phyloP scores from a whole-genome alignment of 2,797 vertebrate genomes.

The Gymnodraco acuticeps region DNA sequence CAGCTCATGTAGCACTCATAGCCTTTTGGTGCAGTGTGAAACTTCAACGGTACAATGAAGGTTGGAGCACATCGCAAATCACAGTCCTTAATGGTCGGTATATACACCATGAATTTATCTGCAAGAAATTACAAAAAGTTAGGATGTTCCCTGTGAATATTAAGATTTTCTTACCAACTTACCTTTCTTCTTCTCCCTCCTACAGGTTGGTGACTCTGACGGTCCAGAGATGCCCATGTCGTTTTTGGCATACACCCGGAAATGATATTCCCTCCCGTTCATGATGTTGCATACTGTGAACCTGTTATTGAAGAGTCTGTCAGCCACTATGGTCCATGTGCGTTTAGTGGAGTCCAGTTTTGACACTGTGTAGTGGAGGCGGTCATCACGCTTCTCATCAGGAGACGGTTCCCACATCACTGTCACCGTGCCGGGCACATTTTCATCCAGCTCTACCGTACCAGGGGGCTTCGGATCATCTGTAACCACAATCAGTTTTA shows the following conservation, averaged over 20 bases:
- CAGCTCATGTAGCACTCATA: slow-evolving; percentile 92
- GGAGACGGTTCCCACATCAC: slow-evolving; percentile 89
- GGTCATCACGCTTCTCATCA: slow-evolving; percentile 85
- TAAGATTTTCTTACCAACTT: neutral
- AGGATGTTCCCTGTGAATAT: neutral
- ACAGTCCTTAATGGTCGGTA: slow-evolving; percentile 69
- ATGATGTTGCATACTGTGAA: slow-evolving; percentile 87
- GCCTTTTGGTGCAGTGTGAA: slow-evolving; percentile 86
- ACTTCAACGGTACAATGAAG: slow-evolving; percentile 87
- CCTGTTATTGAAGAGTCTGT: slow-evolving; percentile 89
- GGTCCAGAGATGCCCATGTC: slow-evolving; percentile 87
- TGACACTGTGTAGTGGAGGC: slow-evolving; percentile 87
- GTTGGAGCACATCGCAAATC: slow-evolving; percentile 82
- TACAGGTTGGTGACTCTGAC: slow-evolving; percentile 90
- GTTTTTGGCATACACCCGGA: slow-evolving; percentile 90
- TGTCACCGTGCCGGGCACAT: slow-evolving; percentile 87
- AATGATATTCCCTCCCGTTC: slow-evolving; percentile 88
- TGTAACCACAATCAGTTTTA: slow-evolving; percentile 60
- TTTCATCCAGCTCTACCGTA: slow-evolving; percentile 85
- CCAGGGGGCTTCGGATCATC: slow-evolving; percentile 89
- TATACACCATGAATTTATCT: slow-evolving; percentile 80
- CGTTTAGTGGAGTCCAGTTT: slow-evolving; percentile 83
- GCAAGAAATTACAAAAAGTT: slow-evolving; percentile 28
- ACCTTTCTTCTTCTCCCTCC: slow-evolving; percentile 83
- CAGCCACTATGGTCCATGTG: slow-evolving; percentile 84